A percentile compares a stretch with the other conserved stretches of the same genome.
Evolutionary conservation across 64 coral and sea anemone species (phyloP).

Genomic region (Trachythela sp.): DNA sequence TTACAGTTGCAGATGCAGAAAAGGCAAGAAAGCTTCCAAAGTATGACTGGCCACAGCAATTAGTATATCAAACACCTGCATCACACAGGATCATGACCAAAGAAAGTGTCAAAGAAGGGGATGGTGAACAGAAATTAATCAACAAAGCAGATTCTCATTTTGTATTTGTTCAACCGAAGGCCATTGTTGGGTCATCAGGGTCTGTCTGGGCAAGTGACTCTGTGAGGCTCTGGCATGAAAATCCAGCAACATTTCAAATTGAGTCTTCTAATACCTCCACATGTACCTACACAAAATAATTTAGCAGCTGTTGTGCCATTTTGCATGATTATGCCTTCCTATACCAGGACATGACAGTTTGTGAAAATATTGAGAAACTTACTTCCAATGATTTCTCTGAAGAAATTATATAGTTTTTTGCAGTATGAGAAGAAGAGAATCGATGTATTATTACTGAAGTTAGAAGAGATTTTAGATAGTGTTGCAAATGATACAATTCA

Average conservation of each 20-base stretch:
- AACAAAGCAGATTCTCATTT: background rate
- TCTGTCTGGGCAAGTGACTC: background rate
- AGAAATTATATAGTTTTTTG: too few species aligned
- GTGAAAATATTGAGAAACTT: background rate
- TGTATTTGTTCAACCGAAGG: background rate
- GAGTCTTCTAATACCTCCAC: background rate
- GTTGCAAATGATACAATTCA: too few species aligned
- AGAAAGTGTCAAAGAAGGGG: background rate
- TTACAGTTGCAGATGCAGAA: background rate
- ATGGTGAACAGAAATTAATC: background rate
- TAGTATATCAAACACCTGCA: background rate
- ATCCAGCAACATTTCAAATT: background rate
- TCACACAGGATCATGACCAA: constrained; percentile 4
- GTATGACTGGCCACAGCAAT: background rate
- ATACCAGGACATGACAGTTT: background rate
- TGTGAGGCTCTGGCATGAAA: background rate
- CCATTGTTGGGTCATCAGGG: background rate
- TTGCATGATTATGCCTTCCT: background rate
- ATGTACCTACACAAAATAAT: background rate
- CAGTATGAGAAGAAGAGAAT: background rate
- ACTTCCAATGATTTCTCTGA: too few species aligned
- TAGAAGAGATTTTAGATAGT: background rate
- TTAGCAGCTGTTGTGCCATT: background rate
- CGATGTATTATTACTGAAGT: background rate
- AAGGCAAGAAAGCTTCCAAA: background rate